Conservation (phyloP, 2,888 invertebrate genomes). For the Drosophila colorata region DNA sequence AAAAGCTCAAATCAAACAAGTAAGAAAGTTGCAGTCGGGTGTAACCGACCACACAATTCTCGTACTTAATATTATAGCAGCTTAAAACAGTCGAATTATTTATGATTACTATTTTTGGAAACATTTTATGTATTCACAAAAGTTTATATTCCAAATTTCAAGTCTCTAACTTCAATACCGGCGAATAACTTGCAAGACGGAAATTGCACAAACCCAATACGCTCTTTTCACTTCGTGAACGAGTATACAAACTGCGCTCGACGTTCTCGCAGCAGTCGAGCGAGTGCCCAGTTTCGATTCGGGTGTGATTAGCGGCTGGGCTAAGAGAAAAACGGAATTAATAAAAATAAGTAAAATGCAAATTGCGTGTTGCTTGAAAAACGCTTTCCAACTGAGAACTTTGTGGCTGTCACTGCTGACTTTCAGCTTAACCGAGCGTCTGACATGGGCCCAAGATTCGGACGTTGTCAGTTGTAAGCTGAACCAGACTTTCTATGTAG, state of each 20-base stretch:
- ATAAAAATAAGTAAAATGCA: not conserved
- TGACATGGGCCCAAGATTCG: conserved; percentile 39
- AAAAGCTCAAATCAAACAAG: not conserved
- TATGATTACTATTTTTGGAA: too few relatives aligned
- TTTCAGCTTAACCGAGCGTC: not conserved
- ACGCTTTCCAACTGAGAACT: not conserved
- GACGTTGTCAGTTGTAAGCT: conserved; percentile 55
- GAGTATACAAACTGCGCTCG: not conserved
- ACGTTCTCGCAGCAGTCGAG: not conserved
- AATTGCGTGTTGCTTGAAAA: not conserved
- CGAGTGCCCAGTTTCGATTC: conserved; percentile 11
- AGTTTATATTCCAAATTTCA: too few relatives aligned
- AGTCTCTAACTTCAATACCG: too few relatives aligned
- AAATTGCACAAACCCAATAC: too few relatives aligned
- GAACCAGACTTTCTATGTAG: too few relatives aligned
- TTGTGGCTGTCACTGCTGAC: conserved; percentile 5
- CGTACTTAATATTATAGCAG: too few relatives aligned
- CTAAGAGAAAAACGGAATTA: not conserved
- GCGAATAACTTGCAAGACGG: too few relatives aligned
- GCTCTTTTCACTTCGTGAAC: too few relatives aligned
- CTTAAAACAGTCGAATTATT: too few relatives aligned
- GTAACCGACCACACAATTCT: too few relatives aligned
- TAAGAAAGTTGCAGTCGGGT: too few relatives aligned
- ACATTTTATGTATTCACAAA: too few relatives aligned
- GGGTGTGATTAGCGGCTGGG: conserved; percentile 6